Conservation (phyloP, 2,888 invertebrate species). For the Tenthredo mesomela region DNA sequence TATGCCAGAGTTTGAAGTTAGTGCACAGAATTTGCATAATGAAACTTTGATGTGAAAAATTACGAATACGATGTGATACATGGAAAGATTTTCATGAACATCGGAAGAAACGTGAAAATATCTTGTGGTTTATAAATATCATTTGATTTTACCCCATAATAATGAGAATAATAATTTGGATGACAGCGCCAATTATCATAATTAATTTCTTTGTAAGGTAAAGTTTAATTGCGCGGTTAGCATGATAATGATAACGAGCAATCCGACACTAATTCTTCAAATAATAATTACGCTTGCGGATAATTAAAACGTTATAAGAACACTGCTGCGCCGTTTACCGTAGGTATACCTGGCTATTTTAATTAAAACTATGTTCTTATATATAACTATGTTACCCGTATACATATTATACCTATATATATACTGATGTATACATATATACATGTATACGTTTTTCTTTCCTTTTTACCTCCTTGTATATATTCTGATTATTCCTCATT, state of each 20-base stretch:
- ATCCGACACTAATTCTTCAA: constrained; percentile 14
- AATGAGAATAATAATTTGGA: background rate
- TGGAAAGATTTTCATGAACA: too few species aligned
- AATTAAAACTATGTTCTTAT: constrained; percentile 31
- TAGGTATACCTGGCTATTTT: background rate
- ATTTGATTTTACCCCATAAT: background rate
- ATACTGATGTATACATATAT: too few species aligned
- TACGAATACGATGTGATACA: too few species aligned
- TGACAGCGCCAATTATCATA: background rate
- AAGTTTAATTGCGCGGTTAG: background rate
- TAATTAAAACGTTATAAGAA: constrained; percentile 32
- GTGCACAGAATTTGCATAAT: too few species aligned
- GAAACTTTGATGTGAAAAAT: too few species aligned
- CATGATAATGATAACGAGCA: constrained; percentile 7
- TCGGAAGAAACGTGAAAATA: too few species aligned
- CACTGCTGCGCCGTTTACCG: background rate
- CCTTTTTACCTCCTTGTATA: background rate
- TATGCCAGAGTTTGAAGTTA: background rate
- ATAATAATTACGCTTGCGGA: constrained; percentile 30
- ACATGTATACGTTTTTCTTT: background rate
- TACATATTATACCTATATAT: too few species aligned
- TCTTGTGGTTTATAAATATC: background rate
- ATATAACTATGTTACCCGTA: background rate
- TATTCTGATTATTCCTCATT: background rate
- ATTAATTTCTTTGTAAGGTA: background rate